phyloP scores from a whole-genome alignment of 1,140 invertebrate genomes.

The Apis florea region DNA sequence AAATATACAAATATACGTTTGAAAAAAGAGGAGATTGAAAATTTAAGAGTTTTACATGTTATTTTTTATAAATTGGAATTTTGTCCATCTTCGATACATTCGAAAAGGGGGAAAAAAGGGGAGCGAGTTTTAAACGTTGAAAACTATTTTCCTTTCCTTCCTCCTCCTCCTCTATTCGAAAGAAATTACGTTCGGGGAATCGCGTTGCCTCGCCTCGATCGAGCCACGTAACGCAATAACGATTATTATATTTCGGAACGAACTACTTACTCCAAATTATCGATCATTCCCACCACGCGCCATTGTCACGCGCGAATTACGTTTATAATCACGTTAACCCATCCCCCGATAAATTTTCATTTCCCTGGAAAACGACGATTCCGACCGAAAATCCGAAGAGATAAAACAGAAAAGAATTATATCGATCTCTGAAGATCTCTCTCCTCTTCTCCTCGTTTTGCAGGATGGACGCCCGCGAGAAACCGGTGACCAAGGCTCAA shows the following conservation, averaged over 20 bases:
- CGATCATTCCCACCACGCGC: not conserved
- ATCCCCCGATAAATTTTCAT: conserved; percentile 5
- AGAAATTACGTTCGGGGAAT: too few relatives aligned
- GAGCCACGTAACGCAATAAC: conserved; percentile 6
- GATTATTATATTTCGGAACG: conserved; percentile 11
- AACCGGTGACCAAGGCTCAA: conserved; percentile 84
- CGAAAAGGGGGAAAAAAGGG: too few relatives aligned
- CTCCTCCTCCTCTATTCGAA: too few relatives aligned
- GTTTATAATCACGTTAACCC: conserved; percentile 27
- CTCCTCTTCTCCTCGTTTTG: conserved; percentile 64
- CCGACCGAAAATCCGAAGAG: not conserved
- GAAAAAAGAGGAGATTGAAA: too few relatives aligned
- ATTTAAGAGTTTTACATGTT: too few relatives aligned
- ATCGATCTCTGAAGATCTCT: not conserved
- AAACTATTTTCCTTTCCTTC: too few relatives aligned
- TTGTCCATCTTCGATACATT: too few relatives aligned
- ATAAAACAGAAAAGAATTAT: not conserved
- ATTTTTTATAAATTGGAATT: too few relatives aligned
- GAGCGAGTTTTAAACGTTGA: too few relatives aligned
- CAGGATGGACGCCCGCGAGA: conserved; percentile 90
- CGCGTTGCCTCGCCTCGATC: too few relatives aligned
- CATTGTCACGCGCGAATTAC: not conserved
- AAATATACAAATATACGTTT: too few relatives aligned
- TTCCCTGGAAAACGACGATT: not conserved
- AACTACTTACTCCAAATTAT: not conserved